Base-by-base conservation (phyloP, 2,888 invertebrate species). In the Linnaemya vulpina region DNA sequence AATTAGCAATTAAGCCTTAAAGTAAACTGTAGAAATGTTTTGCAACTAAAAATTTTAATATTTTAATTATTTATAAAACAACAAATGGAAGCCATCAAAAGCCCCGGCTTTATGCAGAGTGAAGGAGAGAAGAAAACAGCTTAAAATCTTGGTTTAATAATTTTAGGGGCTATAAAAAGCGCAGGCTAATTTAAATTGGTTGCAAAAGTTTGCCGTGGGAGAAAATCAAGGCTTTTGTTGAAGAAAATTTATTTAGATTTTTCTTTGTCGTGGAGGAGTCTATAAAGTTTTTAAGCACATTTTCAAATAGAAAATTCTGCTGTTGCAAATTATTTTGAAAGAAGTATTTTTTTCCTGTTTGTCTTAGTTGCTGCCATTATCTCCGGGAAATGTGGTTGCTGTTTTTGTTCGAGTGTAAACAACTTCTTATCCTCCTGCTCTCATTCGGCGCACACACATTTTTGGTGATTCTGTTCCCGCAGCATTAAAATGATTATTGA, bases 1-100 rank as follows among this genome's bases (percentile, higher is more conserved):
- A 17, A 82, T 85, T 85, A 85, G 65, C 75, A 82, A 82, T 85
- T 85, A 85, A 85, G 82, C 85, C 71, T 65, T 85, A 60, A 71
- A 85, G 78, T 82, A 78, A 62, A 62, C 46, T 62, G 13, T 20
- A 35, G 55, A 73, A 55, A 17, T 63, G 49, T 65, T 62, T 79
- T 51, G n/a, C n/a, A 20, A 46, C 22, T 35, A 46, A 70, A 65
- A 65, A 46, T 55, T 63, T 63, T 65, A 70, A 82, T 63, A 49
- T 76, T 76, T 82, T 63, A 76, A 76, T 68, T 74, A 81, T 67
- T 74, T 62, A 74, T 62, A 51, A 70, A 68, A 38, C 2, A 8
- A 51, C 25, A 49, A 73, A 17, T 35, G 9, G 11, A 7, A 49
- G 53, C 25, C 8, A 78, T 25, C 17, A 55, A 53, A 60, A 60